Evolutionary conservation across 2,113 vertebrate genomes (phyloP), one percentile per base, ranked within the genome.

Genomic region (Lepisosteus oculatus): DNA sequence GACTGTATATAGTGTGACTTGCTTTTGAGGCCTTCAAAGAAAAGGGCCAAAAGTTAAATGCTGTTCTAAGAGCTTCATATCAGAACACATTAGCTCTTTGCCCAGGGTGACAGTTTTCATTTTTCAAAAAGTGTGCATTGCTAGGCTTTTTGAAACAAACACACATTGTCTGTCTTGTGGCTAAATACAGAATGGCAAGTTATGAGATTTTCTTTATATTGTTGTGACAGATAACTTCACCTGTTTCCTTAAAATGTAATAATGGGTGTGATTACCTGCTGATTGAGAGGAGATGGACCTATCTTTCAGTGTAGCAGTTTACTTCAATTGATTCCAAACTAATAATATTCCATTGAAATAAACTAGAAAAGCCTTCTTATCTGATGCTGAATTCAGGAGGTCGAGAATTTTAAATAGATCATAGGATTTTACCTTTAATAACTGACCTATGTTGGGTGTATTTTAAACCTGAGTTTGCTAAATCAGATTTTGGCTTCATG

Each of bases 1-100:
- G 59, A 69, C 68, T 55, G 43, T 68, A 42, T 70, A 65, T 56
- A 45, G 67, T 68, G 41, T 51, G 71, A 72, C 69, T 77, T 70
- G 74, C 71, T 71, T 56, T 51, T 64, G 68, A 68, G 8, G 3
- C 57, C 55, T 74, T 74, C 77, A 69, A 77, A 76, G 76, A 67
- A 51, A 61, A 66, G 69, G 75, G 72, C 51, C 67, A 77, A 59
- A 77, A 77, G 75, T 76, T 74, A 79, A 74, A 66, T n/a, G 66
- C 63, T 59, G 64, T 55, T 56, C 72, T 69, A 61, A 65, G 69
- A 66, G 43, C 71, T 69, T 8, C 61, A 44, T 8, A 43, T 73
- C 65, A 29, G 47, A 63, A 55, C 42, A 55, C 67, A 76, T 78
- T 73, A 80, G 61, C 69, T 65, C 43, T n/a, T 42, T 51, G 62